phyloP scores from a whole-genome alignment of 2,797 vertebrate genomes.

The Ptychadena robeensis region DNA sequence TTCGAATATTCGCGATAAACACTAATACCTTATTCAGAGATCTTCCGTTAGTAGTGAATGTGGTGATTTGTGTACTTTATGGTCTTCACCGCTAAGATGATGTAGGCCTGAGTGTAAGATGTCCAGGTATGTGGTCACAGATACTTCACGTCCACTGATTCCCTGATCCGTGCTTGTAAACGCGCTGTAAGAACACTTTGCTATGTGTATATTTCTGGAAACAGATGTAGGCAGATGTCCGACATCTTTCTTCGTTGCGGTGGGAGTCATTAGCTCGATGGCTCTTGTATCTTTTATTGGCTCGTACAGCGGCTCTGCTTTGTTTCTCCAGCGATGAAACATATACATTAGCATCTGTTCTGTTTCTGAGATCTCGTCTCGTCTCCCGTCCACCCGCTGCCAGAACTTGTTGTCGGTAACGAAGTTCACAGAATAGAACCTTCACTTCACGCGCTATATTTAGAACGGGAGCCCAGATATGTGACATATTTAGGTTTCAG shows the following conservation, averaged over 20 bases:
- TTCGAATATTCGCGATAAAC: too few species aligned
- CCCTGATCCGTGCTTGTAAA: background rate
- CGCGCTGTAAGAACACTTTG: background rate
- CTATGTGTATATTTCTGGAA: background rate
- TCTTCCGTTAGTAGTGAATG: too few species aligned
- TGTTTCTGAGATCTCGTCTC: conserved; percentile 35
- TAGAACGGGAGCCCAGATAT: background rate
- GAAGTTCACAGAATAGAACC: background rate
- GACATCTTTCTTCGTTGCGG: conserved; percentile 2
- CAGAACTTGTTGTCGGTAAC: conserved; percentile 6
- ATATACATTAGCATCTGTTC: conserved; percentile 45
- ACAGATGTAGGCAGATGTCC: conserved; percentile 7
- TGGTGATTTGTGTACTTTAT: too few species aligned
- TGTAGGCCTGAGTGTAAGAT: background rate
- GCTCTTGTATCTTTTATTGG: conserved; percentile 50
- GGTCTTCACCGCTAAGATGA: background rate
- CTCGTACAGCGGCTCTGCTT: conserved; percentile 29
- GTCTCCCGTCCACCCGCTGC: background rate
- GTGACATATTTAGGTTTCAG: background rate
- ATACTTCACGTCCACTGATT: background rate
- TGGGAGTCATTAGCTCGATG: conserved; percentile 48
- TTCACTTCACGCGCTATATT: background rate
- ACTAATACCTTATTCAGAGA: too few species aligned
- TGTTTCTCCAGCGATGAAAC: conserved; percentile 38
- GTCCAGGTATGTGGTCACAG: background rate